A percentile compares a stretch with the other conserved stretches of the same genome.
phyloP scores from a whole-genome alignment of 2,888 invertebrate genomes.

The Dolichomitus sp. region DNA sequence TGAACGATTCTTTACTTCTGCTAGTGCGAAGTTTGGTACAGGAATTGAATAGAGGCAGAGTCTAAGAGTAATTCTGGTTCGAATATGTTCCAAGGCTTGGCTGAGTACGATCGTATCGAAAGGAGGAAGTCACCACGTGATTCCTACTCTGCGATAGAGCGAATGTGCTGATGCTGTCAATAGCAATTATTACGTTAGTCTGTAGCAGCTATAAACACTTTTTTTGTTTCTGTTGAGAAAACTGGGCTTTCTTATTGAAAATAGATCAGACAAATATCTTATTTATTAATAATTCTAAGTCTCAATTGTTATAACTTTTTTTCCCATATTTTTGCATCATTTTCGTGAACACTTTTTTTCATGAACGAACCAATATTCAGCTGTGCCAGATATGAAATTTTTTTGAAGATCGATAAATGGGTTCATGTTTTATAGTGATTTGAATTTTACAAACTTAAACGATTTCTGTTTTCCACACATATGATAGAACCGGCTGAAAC shows the following conservation, averaged over 20 bases:
- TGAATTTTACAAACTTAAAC: too few relatives aligned
- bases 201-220: neutral
- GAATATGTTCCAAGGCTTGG: constrained; percentile 39
- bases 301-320: neutral
- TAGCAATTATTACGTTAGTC: constrained; percentile 33
- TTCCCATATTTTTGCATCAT: neutral
- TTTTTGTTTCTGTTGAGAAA: neutral
- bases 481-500: too few relatives aligned
- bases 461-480: too few relatives aligned
- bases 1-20: constrained; percentile 7
- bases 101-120: constrained; percentile 65
- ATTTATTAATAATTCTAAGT: neutral
- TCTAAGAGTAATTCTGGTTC: constrained; percentile 18
- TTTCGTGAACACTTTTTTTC: neutral
- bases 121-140: constrained; percentile 74
- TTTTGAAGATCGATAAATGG: too few relatives aligned
- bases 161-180: constrained; percentile 6
- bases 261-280: neutral
- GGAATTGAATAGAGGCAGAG: neutral
- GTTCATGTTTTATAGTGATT: too few relatives aligned
- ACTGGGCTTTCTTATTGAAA: constrained; percentile 1
- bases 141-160: constrained; percentile 10
- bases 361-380: neutral
- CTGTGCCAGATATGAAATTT: neutral
- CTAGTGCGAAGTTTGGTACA: neutral